A percentile compares a stretch with the other conserved stretches of the same genome.
Evolutionary conservation across 1,140 invertebrate species (phyloP).

Genomic region (Neuroterus valhalla): DNA sequence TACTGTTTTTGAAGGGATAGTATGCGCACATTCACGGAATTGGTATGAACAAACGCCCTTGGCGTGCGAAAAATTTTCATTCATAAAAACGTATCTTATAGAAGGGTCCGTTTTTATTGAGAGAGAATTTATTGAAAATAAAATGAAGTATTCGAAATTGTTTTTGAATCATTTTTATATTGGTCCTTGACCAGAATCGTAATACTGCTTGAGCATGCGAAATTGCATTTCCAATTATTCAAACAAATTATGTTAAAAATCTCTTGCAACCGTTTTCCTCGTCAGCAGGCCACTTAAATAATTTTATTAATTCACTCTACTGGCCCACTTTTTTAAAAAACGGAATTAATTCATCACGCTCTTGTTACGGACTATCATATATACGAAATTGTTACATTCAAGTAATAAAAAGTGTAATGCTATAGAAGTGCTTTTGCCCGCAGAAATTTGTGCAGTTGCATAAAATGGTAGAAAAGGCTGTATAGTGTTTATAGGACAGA

Average conservation of each 20-base stretch:
- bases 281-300: no score
- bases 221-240: no score
- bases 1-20: neutral
- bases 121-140: no score
- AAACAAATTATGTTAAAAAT: no score
- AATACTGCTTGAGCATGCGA: neutral
- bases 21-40: no score
- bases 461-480: neutral
- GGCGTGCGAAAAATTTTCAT: no score
- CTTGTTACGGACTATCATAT: neutral
- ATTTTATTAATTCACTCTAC: neutral
- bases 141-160: no score
- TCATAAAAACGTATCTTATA: no score
- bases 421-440: neutral
- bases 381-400: conserved; percentile 5
- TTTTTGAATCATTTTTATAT: neutral
- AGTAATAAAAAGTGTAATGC: conserved; percentile 5
- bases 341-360: neutral
- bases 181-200: neutral
- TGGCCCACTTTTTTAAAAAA: neutral
- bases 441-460: conserved; percentile 7
- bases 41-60: no score
- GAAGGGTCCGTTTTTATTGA: no score
- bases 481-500: neutral
- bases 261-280: no score